These are phyloP conservation scores for Poeciliopsis turrubarensis DNA, from an alignment of 2,113 vertebrate genomes.

Conservation along the genomic window DNA sequence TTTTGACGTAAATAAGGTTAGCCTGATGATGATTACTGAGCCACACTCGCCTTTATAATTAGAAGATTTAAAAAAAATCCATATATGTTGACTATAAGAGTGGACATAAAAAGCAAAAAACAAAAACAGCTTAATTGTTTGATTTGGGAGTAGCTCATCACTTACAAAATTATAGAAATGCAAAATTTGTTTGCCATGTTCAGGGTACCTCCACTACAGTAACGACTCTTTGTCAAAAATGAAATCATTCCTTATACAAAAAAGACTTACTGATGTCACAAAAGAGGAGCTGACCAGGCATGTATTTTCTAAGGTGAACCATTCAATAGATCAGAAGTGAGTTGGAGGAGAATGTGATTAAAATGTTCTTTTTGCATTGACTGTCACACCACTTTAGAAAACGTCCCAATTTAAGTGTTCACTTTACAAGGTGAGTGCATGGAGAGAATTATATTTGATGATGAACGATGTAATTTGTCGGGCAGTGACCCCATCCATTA, in stretches of 20 bases:
- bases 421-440: slow-evolving; percentile 5
- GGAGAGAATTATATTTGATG: slow-evolving; percentile 32
- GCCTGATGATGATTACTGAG: slow-evolving; percentile 70
- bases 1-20: slow-evolving; percentile 62
- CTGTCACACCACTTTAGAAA: slow-evolving; percentile 30
- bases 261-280: slow-evolving; percentile 7
- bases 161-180: slow-evolving; percentile 5
- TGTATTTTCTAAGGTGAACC: slow-evolving; percentile 11
- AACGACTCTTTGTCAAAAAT: slow-evolving; percentile 12
- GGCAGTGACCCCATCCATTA: slow-evolving; percentile 37
- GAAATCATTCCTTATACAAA: slow-evolving; percentile 4
- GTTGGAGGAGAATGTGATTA: slow-evolving; percentile 33
- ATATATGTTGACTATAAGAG: slow-evolving; percentile 48
- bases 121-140: slow-evolving; percentile 33
- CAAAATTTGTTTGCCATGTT: slow-evolving; percentile 20
- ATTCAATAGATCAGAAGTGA: slow-evolving; percentile 24
- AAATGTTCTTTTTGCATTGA: slow-evolving; percentile 27
- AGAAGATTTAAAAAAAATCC: background rate
- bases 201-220: slow-evolving; percentile 8
- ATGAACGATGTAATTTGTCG: slow-evolving; percentile 39
- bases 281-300: background rate
- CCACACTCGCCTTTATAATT: slow-evolving; percentile 21
- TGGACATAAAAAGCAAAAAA: background rate
- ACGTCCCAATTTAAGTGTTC: slow-evolving; percentile 14
- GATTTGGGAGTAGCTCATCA: slow-evolving; percentile 25